Evolutionary conservation across 2,113 vertebrate species (phyloP), one percentile per base, ranked within the genome.

Genomic region (Dasyurus viverrinus): DNA sequence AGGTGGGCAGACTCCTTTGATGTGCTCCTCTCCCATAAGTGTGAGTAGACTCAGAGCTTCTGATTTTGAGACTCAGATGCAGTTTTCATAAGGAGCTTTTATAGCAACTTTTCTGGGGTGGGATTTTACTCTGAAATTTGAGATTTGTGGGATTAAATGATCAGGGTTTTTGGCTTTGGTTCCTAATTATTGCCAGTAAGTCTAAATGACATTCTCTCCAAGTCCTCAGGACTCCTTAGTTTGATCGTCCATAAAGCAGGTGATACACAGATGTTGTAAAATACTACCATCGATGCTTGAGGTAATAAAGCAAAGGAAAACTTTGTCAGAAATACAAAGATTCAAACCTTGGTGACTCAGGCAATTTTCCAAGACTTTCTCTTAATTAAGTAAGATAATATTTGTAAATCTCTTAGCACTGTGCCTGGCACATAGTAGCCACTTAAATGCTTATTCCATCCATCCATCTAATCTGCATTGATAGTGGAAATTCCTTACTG

Each of bases 1-100:
- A 98, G 98, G 97, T 99, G 99, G 99, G 98, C 98, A 26, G 99
- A 99, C 89, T 99, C 99, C 84, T 99, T 99, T 92, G 99, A 99
- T 54, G 97, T 99, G 26, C 99, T 99, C 93, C 98, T 99, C 91
- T 98, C 98, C 90, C 99, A 99, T 95, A 99, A 99, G 97, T 99
- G 99, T 99, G 97, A 99, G 99, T 99, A 98, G 91, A 97, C 50
- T 54, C 7, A 93, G 91, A 89, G 93, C 55, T 3, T 36, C 0
- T 92, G 7, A 3, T 48, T 24, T 46, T 0, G 0, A 0, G 0
- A n/a, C 14, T 27, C 92, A 57, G n/a, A 42, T 84, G 19, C n/a
- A 42, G 68, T 84, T 84, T 84, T 84, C n/a, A 84, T 84, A 22
- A 84, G 68, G 36, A 57, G 22, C 0, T 68, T 95, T 94, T 11